Base-by-base conservation (phyloP, 2,797 vertebrate genomes). In the Fundulus diaphanus region DNA sequence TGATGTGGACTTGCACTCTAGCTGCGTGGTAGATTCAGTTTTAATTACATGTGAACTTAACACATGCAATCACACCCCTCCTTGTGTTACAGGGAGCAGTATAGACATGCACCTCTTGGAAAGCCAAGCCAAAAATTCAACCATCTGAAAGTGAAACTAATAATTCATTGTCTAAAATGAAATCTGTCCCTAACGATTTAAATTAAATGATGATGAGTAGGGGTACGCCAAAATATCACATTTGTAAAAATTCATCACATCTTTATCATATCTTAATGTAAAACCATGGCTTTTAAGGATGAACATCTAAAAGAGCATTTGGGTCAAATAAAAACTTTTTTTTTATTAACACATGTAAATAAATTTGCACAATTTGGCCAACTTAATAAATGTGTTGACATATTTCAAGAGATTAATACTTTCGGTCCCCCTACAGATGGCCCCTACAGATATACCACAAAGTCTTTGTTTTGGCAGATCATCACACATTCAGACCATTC, bases 11-110 rank as follows among this genome's bases (percentile, higher is more conserved):
- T 66, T 44, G 15, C 66, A 24, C 9, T 24, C 20, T 56, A n/a
- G 27, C 37, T 77, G 73, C 70, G 11, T 51, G 3, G 35, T 13
- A 81, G 61, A 33, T 24, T 57, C 15, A 63, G 20, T 42, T 49
- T 12, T 63, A 61, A 15, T 48, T 65, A 16, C 46, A 20, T 37
- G 44, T 63, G 22, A 59, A 33, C 29, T 63, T 31, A 22, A 44
- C 52, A 71, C 16, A 42, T 61, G 18, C 20, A 46, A 20, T 33
- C 68, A 37, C 33, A 1, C 24, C 20, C 12, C 27, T 31, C 35
- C 56, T 5, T 42, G n/a, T 13, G 7, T 48, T 20, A 31, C 52
- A 8, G 15, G 49, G 67, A 51, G 24, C 61, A 54, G n/a, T 2
- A 20, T 37, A 4, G 33, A 27, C 27, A 29, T 65, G 46, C 54